These are phyloP conservation scores for Tinamus guttatus DNA, from an alignment of 2,113 vertebrate species.

Conservation along the genomic window DNA sequence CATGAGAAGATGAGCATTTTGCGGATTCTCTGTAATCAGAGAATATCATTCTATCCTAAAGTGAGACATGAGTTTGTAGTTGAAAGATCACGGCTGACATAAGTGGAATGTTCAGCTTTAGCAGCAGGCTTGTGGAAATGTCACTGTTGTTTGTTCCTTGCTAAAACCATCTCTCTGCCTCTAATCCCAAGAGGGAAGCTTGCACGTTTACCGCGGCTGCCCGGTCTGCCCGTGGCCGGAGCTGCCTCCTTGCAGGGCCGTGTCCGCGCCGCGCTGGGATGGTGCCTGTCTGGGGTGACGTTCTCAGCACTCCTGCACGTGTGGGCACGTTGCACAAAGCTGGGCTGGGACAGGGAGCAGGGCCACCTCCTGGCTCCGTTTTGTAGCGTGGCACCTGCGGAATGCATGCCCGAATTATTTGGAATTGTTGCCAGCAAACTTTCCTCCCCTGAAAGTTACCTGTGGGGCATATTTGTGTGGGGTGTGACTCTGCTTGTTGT, in stretches of 20 bases:
- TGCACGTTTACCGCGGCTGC: neutral
- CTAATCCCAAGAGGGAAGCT: neutral
- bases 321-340: neutral
- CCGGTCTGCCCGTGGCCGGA: neutral
- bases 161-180: neutral
- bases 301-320: neutral
- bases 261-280: neutral
- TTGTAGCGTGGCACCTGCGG: neutral
- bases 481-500: neutral
- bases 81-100: neutral
- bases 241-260: neutral
- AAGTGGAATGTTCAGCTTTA: neutral
- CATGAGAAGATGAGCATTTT: neutral
- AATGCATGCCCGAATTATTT: neutral
- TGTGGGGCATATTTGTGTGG: neutral
- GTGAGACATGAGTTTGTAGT: neutral
- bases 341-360: neutral
- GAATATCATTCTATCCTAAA: neutral
- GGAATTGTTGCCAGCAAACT: neutral
- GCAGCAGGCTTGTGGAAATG: neutral
- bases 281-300: neutral
- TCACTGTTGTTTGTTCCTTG: neutral
- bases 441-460: neutral
- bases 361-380: neutral
- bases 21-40: neutral